Conservation (phyloP, 1,140 invertebrate species). For the Tribolium madens region DNA sequence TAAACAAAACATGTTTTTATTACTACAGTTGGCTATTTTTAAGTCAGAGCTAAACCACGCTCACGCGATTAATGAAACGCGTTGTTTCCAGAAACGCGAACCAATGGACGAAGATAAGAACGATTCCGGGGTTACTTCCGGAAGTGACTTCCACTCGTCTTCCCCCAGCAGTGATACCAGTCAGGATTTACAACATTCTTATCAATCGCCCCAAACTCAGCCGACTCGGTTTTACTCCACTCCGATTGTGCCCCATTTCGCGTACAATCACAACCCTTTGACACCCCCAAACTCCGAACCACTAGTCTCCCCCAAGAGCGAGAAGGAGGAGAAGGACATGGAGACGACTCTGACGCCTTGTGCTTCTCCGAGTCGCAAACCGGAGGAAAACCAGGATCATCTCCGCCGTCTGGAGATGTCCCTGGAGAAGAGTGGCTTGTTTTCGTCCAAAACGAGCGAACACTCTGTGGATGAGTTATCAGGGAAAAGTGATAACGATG, state of each 20-base stretch:
- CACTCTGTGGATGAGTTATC: constrained; percentile 42
- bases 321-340: constrained; percentile 21
- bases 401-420: constrained; percentile 52
- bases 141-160: constrained; percentile 60
- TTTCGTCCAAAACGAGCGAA: constrained; percentile 50
- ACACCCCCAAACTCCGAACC: constrained; percentile 66
- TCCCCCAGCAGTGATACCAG: constrained; percentile 61
- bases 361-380: constrained; percentile 22
- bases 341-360: constrained; percentile 48
- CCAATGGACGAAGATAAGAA: constrained; percentile 61
- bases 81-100: constrained; percentile 64
- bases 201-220: constrained; percentile 14
- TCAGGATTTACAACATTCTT: constrained; percentile 47
- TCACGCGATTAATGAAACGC: not conserved
- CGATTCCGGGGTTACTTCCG: constrained; percentile 63
- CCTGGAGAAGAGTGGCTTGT: constrained; percentile 53
- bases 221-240: constrained; percentile 43
- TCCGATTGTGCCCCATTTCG: constrained; percentile 17
- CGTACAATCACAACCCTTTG: constrained; percentile 59
- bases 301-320: constrained; percentile 51
- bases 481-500: constrained; percentile 58
- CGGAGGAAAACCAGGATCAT: constrained; percentile 47
- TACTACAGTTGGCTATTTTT: constrained; percentile 37
- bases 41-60: not conserved
- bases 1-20: constrained; percentile 41